phyloP scores from a whole-genome alignment of 92 coral and sea anemone species.

The Actinostola sp. region DNA sequence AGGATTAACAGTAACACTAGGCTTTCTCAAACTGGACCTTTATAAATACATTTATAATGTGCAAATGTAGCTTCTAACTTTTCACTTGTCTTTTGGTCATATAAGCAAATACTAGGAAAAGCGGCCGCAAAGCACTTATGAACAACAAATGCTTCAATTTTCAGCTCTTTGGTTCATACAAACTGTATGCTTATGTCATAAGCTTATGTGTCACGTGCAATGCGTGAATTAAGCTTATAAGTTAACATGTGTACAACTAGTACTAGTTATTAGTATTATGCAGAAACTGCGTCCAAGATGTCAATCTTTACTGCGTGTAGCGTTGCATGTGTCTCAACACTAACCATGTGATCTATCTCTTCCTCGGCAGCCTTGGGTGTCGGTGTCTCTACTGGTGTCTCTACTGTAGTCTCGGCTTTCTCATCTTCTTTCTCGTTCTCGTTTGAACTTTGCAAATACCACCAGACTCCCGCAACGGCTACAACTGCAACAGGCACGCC shows the following conservation, averaged over 20 bases:
- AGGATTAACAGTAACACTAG: too few species aligned
- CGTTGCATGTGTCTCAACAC: neutral
- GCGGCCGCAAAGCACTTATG: too few species aligned
- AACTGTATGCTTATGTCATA: neutral
- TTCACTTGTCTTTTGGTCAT: neutral
- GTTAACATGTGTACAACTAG: too few species aligned
- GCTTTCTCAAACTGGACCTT: too few species aligned
- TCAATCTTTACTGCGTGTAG: neutral
- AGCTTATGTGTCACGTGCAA: neutral
- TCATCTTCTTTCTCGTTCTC: slow-evolving; percentile 26
- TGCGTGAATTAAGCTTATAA: too few species aligned
- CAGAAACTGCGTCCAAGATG: too few species aligned
- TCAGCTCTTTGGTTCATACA: too few species aligned
- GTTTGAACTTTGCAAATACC: slow-evolving; percentile 62
- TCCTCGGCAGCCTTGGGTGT: slow-evolving; percentile 12
- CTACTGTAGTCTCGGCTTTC: slow-evolving; percentile 2
- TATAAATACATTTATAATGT: too few species aligned
- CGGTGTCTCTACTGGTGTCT: neutral
- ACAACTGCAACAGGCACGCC: slow-evolving; percentile 82
- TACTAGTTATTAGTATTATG: too few species aligned
- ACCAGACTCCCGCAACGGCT: slow-evolving; percentile 64
- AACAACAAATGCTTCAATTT: too few species aligned
- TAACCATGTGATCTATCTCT: slow-evolving; percentile 23
- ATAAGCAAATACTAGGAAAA: neutral
- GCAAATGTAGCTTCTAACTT: too few species aligned